A percentile compares a stretch with the other conserved stretches of the same genome.
These are phyloP conservation scores for Onychomys leucogaster DNA, from an alignment of 2,797 vertebrate genomes.

Conservation along the genomic window DNA sequence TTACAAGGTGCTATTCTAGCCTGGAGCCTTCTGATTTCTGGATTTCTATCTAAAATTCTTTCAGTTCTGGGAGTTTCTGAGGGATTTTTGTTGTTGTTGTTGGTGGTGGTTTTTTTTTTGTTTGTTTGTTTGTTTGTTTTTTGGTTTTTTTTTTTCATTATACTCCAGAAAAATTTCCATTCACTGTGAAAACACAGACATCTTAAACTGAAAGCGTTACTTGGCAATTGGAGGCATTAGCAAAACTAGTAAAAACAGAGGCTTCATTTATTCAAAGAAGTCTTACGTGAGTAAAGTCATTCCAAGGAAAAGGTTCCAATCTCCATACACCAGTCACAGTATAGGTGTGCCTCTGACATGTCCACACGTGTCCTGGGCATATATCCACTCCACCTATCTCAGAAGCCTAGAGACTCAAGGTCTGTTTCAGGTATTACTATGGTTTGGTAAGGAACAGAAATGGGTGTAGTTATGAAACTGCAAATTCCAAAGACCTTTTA, in stretches of 20 bases:
- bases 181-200: conserved; percentile 42
- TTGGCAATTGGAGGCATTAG: background rate
- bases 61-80: conserved; percentile 45
- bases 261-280: conserved; percentile 41
- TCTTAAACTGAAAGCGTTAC: background rate
- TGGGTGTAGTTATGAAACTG: background rate
- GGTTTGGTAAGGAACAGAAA: background rate
- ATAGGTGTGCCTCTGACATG: conserved; percentile 60
- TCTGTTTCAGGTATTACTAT: conserved; percentile 24
- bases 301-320: conserved; percentile 47
- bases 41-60: conserved; percentile 7
- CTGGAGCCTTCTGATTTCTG: conserved; percentile 16
- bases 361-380: background rate
- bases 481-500: background rate
- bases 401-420: conserved; percentile 39
- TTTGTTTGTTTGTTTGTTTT: background rate
- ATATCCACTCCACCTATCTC: conserved; percentile 38
- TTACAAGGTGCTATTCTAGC: conserved; percentile 48
- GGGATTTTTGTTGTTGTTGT: background rate
- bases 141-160: background rate
- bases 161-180: conserved; percentile 35
- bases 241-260: conserved; percentile 60
- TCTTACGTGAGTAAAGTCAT: conserved; percentile 48
- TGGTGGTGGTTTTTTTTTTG: no score
- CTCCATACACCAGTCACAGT: background rate